These are phyloP conservation scores for Sternotherus odoratus DNA, from an alignment of 2,797 vertebrate species.

Conservation along the genomic window DNA sequence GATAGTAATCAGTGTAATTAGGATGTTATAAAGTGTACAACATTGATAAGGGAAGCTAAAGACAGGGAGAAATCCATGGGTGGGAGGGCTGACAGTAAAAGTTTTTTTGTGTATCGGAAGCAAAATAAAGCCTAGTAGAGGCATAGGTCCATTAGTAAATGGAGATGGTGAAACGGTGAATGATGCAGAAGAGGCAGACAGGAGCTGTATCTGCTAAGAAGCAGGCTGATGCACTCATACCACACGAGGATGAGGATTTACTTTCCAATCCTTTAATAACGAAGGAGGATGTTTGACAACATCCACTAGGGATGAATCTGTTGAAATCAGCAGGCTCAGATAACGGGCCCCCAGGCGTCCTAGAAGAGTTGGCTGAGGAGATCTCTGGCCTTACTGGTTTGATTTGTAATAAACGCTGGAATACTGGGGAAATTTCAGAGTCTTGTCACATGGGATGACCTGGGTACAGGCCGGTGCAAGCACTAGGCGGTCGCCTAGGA, in stretches of 20 bases:
- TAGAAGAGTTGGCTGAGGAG: neutral
- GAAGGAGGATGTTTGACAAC: neutral
- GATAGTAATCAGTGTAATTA: neutral
- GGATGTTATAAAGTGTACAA: neutral
- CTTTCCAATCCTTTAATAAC: neutral
- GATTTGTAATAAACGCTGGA: neutral
- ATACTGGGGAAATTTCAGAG: neutral
- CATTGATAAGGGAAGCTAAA: neutral
- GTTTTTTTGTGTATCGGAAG: neutral
- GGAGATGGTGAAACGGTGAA: neutral
- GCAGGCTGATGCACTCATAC: neutral
- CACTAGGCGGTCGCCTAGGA: no score
- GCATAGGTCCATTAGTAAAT: neutral
- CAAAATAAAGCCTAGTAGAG: neutral
- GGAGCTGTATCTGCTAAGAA: neutral
- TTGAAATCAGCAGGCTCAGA: neutral
- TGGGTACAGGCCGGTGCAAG: no score
- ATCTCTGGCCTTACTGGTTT: neutral
- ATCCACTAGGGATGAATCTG: neutral
- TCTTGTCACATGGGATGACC: neutral
- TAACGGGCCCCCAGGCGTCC: neutral
- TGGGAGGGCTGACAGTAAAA: neutral
- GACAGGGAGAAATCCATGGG: neutral
- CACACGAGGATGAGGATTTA: no score
- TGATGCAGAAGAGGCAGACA: neutral